Evolutionary conservation across 2,888 invertebrate species (phyloP).

Genomic region (Lasioglossum villosulum): DNA sequence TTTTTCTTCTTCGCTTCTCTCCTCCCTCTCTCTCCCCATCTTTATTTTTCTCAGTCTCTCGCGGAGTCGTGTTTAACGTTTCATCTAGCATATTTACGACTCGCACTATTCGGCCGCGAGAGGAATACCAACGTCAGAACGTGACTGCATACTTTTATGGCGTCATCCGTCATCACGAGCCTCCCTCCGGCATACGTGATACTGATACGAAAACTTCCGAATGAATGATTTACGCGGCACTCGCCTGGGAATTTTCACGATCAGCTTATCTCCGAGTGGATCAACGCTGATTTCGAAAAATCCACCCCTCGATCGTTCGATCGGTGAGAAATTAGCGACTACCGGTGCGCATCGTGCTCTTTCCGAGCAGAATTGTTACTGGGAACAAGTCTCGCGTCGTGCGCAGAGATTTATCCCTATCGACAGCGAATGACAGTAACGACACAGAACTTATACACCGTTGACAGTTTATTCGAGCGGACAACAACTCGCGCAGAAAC

Average conservation of each 20-base stretch:
- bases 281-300: not conserved
- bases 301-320: not conserved
- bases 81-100: slow-evolving; percentile 36
- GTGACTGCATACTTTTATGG: slow-evolving; percentile 40
- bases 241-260: slow-evolving; percentile 29
- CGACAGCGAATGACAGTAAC: not conserved
- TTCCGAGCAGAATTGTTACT: not conserved
- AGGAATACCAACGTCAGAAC: slow-evolving; percentile 22
- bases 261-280: slow-evolving; percentile 29
- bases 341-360: not conserved
- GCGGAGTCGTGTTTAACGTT: slow-evolving; percentile 4
- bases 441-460: not conserved
- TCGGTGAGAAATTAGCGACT: not conserved
- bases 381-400: not conserved
- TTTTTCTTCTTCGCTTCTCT: not conserved
- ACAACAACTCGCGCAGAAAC: not conserved
- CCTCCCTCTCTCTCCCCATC: not conserved
- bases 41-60: not conserved
- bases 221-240: slow-evolving; percentile 37
- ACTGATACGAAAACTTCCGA: slow-evolving; percentile 14
- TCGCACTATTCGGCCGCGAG: not conserved
- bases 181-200: slow-evolving; percentile 12
- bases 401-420: not conserved
- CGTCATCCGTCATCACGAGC: slow-evolving; percentile 30
- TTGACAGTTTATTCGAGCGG: not conserved